Conservation (phyloP, 1,140 invertebrate genomes). For the Drosophila pandora region DNA sequence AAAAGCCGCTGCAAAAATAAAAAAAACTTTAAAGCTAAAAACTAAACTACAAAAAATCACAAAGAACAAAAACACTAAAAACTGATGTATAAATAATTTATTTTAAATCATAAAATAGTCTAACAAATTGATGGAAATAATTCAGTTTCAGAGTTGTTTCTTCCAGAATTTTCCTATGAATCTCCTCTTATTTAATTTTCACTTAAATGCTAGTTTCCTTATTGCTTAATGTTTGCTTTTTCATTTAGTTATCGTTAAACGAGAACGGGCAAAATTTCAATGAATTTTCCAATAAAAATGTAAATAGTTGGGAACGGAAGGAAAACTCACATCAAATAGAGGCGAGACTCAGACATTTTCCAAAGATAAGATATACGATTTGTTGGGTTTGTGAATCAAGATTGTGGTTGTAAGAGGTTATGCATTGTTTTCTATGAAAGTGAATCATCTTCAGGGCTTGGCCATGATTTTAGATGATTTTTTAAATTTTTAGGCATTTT, state of each 20-base stretch:
- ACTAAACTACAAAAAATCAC: conserved; percentile 12
- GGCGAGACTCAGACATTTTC: too few relatives aligned
- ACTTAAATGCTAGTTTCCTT: conserved; percentile 2
- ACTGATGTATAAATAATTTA: conserved; percentile 60
- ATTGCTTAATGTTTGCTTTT: conserved; percentile 19
- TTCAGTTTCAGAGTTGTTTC: conserved; percentile 1
- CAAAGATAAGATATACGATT: too few relatives aligned
- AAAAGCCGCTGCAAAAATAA: conserved; percentile 7
- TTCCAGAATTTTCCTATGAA: conserved; percentile 16
- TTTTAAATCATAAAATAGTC: conserved; percentile 59
- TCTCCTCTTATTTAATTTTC: conserved; percentile 35
- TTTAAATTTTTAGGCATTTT: too few relatives aligned
- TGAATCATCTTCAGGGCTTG: too few relatives aligned
- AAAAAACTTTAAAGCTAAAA: conserved; percentile 1
- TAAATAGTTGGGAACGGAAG: too few relatives aligned
- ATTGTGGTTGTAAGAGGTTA: too few relatives aligned
- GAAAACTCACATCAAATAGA: too few relatives aligned
- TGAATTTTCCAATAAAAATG: too few relatives aligned
- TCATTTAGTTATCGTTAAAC: conserved; percentile 32
- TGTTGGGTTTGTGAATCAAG: too few relatives aligned
- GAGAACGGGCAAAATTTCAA: conserved; percentile 18
- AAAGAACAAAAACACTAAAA: conserved; percentile 30
- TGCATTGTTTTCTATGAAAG: too few relatives aligned
- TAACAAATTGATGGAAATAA: conserved; percentile 64
- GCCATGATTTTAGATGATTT: too few relatives aligned